These are phyloP conservation scores for Holcopasites calliopsidis DNA, from an alignment of 1,140 invertebrate species.

Conservation along the genomic window DNA sequence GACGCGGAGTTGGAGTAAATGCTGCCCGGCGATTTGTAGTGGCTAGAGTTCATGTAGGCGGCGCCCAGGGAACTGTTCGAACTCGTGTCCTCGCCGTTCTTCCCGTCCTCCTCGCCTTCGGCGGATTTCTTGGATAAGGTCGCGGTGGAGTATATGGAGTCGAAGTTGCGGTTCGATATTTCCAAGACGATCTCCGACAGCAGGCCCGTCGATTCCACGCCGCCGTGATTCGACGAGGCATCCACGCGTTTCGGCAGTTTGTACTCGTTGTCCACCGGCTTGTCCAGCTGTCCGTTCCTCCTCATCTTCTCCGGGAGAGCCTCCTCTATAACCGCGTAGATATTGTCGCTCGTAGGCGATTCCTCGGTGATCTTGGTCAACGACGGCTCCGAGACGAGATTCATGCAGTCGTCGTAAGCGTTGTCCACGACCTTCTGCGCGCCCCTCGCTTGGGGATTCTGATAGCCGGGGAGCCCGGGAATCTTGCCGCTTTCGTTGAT, in stretches of 20 bases:
- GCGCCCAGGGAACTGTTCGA: slow-evolving; percentile 70
- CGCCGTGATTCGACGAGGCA: slow-evolving; percentile 75
- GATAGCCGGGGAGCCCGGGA: slow-evolving; percentile 80
- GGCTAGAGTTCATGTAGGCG: slow-evolving; percentile 80
- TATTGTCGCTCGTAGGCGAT: slow-evolving; percentile 85
- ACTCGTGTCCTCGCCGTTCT: slow-evolving; percentile 57
- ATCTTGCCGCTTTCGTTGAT: slow-evolving; percentile 69
- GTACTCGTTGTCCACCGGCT: slow-evolving; percentile 74
- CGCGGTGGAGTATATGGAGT: slow-evolving; percentile 91
- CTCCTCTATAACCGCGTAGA: slow-evolving; percentile 93
- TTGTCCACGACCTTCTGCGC: slow-evolving; percentile 71
- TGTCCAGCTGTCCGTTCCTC: slow-evolving; percentile 44
- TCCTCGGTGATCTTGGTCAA: slow-evolving; percentile 84
- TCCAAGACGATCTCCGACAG: slow-evolving; percentile 92
- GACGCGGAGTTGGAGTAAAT: slow-evolving; percentile 82
- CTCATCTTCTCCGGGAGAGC: slow-evolving; percentile 71
- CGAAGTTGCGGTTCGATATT: slow-evolving; percentile 90
- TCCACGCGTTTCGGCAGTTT: slow-evolving; percentile 80
- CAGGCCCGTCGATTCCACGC: slow-evolving; percentile 83
- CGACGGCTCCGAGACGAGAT: slow-evolving; percentile 81
- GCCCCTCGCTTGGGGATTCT: slow-evolving; percentile 70
- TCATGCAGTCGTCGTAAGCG: slow-evolving; percentile 88
- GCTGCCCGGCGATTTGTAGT: slow-evolving; percentile 82
- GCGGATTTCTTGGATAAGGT: slow-evolving; percentile 84
- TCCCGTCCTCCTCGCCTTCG: slow-evolving; percentile 73